These are phyloP conservation scores for Bombycilla garrulus DNA, from an alignment of 2,113 vertebrate species.

Conservation along the genomic window DNA sequence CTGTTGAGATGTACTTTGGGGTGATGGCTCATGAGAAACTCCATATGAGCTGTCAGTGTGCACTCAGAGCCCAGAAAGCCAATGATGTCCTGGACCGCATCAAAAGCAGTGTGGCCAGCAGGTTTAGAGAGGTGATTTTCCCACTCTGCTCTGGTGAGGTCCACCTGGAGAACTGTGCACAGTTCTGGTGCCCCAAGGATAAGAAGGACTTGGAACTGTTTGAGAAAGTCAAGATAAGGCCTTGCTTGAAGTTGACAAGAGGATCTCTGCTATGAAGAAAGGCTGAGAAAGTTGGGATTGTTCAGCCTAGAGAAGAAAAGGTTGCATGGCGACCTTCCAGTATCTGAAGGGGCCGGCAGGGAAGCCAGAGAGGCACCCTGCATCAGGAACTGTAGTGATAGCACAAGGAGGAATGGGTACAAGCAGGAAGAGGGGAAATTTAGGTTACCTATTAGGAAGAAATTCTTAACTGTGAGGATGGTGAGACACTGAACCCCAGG, in stretches of 20 bases:
- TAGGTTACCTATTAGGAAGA: neutral
- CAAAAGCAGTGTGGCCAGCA: neutral
- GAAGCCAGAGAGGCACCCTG: neutral
- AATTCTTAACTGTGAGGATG: neutral
- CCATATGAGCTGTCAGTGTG: fast-evolving
- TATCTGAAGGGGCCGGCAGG: neutral
- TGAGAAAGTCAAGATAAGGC: neutral
- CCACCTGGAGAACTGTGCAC: neutral
- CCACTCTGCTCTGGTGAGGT: fast-evolving
- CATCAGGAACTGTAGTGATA: neutral
- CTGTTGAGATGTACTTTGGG: neutral
- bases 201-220: neutral
- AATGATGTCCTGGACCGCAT: neutral
- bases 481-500: neutral
- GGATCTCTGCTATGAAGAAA: neutral
- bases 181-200: neutral
- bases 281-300: neutral
- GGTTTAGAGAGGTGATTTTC: neutral
- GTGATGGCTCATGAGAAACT: neutral
- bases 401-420: neutral
- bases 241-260: neutral
- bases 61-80: neutral
- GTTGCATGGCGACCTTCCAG: neutral
- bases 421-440: neutral
- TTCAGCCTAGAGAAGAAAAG: neutral